A percentile compares a stretch with the other conserved stretches of the same genome.
These are phyloP conservation scores for Perca schrenkii DNA, from an alignment of 2,113 vertebrate species.

Conservation along the genomic window DNA sequence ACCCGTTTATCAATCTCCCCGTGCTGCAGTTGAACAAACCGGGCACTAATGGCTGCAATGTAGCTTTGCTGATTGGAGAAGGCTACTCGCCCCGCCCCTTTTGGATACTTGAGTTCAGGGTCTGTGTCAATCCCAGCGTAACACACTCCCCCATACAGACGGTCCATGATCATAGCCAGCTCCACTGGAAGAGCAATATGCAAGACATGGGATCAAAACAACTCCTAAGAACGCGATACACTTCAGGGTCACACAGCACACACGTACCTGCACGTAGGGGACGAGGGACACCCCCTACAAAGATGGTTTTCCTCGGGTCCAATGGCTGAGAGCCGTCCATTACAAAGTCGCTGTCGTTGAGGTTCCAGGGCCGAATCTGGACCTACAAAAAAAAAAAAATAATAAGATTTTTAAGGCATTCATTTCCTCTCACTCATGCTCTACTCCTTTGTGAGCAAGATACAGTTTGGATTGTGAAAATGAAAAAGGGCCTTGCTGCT, in stretches of 20 bases:
- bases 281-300: conserved; percentile 98
- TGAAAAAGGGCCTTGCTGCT: conserved; percentile 21
- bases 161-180: conserved; percentile 99
- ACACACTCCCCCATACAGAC: conserved; percentile 98
- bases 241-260: background rate
- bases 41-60: conserved; percentile 99
- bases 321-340: conserved; percentile 99
- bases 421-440: background rate
- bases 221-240: background rate
- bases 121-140: conserved; percentile 99
- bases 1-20: conserved; percentile 99
- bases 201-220: background rate
- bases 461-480: conserved; percentile 25
- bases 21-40: conserved; percentile 99
- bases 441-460: background rate
- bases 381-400: conserved; percentile 83
- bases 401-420: background rate
- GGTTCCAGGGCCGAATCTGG: conserved; percentile 99
- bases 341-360: conserved; percentile 99
- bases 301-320: conserved; percentile 98
- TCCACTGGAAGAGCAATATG: conserved; percentile 87
- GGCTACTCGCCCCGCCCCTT: conserved; percentile 97
- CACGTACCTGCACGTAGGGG: conserved; percentile 94
- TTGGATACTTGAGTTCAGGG: conserved; percentile 98
- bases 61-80: conserved; percentile 99